These are phyloP conservation scores for Nettapus auritus DNA, from an alignment of 2,113 vertebrate genomes.

Conservation along the genomic window DNA sequence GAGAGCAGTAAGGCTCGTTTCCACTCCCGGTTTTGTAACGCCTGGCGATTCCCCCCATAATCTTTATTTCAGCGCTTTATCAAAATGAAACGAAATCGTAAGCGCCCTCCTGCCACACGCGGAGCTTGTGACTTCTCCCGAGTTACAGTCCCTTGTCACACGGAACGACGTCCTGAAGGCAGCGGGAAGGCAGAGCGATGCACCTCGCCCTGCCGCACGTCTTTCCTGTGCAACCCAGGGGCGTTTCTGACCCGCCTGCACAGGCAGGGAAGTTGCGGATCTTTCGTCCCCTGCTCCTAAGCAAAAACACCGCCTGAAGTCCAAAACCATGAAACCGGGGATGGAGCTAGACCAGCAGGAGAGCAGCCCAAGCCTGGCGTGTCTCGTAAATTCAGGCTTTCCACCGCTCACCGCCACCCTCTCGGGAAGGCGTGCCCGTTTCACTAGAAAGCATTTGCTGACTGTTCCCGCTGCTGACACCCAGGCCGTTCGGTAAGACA, in stretches of 20 bases:
- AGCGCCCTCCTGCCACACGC: background rate
- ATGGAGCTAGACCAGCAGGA: background rate
- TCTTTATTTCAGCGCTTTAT: background rate
- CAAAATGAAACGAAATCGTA: background rate
- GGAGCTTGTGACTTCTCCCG: background rate
- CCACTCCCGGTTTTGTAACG: background rate
- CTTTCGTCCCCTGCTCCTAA: background rate
- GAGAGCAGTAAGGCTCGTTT: background rate
- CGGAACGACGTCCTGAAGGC: background rate
- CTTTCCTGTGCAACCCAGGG: background rate
- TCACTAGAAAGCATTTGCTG: slow-evolving; percentile 22
- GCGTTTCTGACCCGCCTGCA: background rate
- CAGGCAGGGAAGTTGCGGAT: background rate
- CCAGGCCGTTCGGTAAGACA: background rate
- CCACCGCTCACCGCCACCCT: fast-evolving
- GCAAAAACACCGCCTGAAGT: background rate
- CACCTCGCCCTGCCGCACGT: background rate
- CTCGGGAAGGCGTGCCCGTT: background rate
- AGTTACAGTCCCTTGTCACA: background rate
- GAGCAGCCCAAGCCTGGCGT: background rate
- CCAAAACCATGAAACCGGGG: background rate
- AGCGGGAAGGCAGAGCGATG: background rate
- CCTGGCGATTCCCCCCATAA: background rate
- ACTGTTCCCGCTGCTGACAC: background rate
- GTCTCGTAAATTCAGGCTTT: background rate